These are phyloP conservation scores for Pseudotriccus pelzelni DNA, from an alignment of 2,797 vertebrate species.

Conservation along the genomic window DNA sequence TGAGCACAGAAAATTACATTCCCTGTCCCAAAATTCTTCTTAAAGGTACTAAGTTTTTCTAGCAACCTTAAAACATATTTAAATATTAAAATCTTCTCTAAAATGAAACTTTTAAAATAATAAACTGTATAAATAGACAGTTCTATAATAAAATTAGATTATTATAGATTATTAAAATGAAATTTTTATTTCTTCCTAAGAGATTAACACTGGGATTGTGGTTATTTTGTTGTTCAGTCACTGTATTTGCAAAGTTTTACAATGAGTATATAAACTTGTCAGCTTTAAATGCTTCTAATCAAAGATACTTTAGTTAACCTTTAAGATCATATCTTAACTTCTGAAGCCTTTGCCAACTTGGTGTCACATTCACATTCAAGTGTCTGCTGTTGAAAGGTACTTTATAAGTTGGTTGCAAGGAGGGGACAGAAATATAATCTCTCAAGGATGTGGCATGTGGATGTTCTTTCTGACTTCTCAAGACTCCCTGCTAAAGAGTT, in stretches of 20 bases:
- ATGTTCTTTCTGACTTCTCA: not conserved
- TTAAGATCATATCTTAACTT: constrained; percentile 2
- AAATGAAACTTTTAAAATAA: not conserved
- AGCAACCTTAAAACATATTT: not conserved
- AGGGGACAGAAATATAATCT: not conserved
- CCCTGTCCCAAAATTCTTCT: not conserved
- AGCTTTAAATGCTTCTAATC: not conserved
- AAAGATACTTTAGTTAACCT: not conserved
- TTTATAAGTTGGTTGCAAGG: not conserved
- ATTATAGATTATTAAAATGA: no score
- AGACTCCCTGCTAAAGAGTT: not conserved
- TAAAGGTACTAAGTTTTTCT: not conserved
- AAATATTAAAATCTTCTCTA: not conserved
- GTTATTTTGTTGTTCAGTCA: not conserved
- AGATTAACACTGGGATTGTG: not conserved
- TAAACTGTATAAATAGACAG: not conserved
- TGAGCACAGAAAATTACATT: not conserved
- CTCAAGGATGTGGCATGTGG: not conserved
- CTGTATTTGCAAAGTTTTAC: not conserved
- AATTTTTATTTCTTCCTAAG: not conserved
- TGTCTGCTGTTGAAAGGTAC: not conserved
- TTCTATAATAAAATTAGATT: not conserved
- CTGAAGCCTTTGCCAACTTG: not conserved
- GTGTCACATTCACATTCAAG: not conserved
- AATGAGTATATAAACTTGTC: not conserved